Evolutionary conservation across 1,140 invertebrate species (phyloP).

Genomic region (Pemphigus obesinymphae): DNA sequence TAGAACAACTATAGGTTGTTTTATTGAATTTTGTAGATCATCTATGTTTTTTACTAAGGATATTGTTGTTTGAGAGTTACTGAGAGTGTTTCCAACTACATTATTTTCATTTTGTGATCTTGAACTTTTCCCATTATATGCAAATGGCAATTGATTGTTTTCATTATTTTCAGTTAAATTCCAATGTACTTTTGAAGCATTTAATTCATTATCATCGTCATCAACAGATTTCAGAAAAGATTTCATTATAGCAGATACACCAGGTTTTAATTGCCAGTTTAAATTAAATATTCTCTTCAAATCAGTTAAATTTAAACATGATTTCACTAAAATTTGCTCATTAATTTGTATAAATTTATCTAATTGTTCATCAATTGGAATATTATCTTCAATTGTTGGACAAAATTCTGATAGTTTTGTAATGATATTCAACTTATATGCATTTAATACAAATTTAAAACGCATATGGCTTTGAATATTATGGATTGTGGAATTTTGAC

Average conservation of each 20-base stretch:
- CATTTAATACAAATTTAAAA: not conserved
- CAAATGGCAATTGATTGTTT: not conserved
- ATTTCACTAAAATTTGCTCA: conserved; percentile 3
- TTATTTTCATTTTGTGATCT: not conserved
- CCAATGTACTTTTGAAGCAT: not conserved
- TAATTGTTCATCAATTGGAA: not conserved
- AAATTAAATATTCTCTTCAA: conserved; percentile 4
- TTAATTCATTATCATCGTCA: not conserved
- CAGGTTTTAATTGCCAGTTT: not conserved
- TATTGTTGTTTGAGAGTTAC: not conserved
- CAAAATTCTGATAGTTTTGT: not conserved
- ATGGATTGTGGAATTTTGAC: not conserved
- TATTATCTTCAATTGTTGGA: not conserved
- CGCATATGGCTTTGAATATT: not conserved
- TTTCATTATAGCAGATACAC: not conserved
- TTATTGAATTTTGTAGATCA: not conserved
- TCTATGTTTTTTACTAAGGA: not conserved
- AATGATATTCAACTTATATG: not conserved
- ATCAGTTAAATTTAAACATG: not conserved
- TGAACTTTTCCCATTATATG: not conserved
- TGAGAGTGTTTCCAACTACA: not conserved
- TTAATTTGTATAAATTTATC: not conserved
- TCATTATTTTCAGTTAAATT: not conserved
- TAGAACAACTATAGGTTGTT: not conserved
- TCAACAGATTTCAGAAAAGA: not conserved